phyloP scores from a whole-genome alignment of 2,888 invertebrate genomes.

The Hypena proboscidalis region DNA sequence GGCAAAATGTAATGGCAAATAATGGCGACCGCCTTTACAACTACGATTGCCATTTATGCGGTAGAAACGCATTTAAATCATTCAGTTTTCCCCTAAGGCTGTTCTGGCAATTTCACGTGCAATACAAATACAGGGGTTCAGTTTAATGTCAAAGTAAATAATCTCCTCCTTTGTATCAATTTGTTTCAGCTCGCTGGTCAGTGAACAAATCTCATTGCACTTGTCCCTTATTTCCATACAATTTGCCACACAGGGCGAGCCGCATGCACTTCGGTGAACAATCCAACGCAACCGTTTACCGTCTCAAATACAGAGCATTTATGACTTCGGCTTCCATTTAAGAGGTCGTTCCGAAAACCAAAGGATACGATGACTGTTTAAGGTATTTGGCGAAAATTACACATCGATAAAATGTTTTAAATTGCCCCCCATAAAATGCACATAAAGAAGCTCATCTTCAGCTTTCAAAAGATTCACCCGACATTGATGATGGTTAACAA shows the following conservation, averaged over 20 bases:
- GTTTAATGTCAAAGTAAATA: slow-evolving; percentile 36
- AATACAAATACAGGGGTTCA: slow-evolving; percentile 2
- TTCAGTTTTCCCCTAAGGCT: no score
- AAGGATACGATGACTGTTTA: slow-evolving; percentile 1
- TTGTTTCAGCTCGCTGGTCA: slow-evolving; percentile 38
- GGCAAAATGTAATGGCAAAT: not conserved
- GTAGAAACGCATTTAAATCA: no score
- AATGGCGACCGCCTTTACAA: not conserved
- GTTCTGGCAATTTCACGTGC: no score
- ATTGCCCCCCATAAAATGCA: not conserved
- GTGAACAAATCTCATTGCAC: slow-evolving; percentile 58
- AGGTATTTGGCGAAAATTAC: not conserved
- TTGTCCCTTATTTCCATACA: slow-evolving; percentile 73
- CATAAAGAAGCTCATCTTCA: not conserved
- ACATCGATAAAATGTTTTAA: not conserved
- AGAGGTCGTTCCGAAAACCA: slow-evolving; percentile 7
- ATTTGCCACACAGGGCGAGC: slow-evolving; percentile 73
- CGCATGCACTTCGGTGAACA: slow-evolving; percentile 58
- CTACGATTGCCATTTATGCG: no score
- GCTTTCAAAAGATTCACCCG: not conserved
- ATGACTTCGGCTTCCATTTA: slow-evolving; percentile 11
- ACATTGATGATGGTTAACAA: not conserved
- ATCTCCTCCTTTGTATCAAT: slow-evolving; percentile 34
- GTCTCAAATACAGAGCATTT: slow-evolving; percentile 18
- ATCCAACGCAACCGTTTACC: slow-evolving; percentile 39